These are phyloP conservation scores for Arizona elegans DNA, from an alignment of 2,113 vertebrate species.

Conservation along the genomic window DNA sequence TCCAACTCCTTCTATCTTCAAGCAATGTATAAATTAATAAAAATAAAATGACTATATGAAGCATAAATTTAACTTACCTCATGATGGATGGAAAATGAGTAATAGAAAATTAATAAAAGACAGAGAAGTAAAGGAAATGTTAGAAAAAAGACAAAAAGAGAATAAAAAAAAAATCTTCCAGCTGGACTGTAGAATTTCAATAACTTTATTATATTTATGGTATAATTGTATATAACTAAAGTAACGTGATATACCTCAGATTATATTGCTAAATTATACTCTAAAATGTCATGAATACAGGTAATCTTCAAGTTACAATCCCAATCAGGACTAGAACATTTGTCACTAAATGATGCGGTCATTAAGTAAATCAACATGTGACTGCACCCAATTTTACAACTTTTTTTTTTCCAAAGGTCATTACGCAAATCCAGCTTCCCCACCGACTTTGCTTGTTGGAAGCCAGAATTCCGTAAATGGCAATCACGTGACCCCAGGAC, in stretches of 20 bases:
- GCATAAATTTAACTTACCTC: slow-evolving; percentile 44
- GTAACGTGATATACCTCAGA: slow-evolving; percentile 32
- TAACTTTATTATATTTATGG: slow-evolving; percentile 51
- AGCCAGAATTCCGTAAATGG: no score
- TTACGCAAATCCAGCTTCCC: no score
- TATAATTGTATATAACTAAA: slow-evolving; percentile 40
- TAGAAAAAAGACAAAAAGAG: slow-evolving; percentile 26
- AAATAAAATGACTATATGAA: slow-evolving; percentile 32
- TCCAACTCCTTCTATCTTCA: background rate
- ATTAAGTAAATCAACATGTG: no score
- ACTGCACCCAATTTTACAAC: no score
- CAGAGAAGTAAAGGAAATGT: slow-evolving; percentile 41
- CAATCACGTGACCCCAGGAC: no score
- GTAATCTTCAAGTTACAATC: no score
- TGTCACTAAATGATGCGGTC: no score
- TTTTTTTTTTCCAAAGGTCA: no score
- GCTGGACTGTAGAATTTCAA: slow-evolving; percentile 35
- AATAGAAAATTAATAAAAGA: slow-evolving; percentile 49
- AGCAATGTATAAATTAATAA: background rate
- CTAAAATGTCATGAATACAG: slow-evolving; percentile 50
- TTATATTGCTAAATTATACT: slow-evolving; percentile 61
- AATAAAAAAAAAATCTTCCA: slow-evolving; percentile 18
- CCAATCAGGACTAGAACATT: no score
- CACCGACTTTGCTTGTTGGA: no score
- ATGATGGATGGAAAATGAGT: slow-evolving; percentile 36